Percentiles rank a stretch among this genome's conserved stretches.
phyloP scores from a whole-genome alignment of 2,888 invertebrate species.

The Campoletis raptor region DNA sequence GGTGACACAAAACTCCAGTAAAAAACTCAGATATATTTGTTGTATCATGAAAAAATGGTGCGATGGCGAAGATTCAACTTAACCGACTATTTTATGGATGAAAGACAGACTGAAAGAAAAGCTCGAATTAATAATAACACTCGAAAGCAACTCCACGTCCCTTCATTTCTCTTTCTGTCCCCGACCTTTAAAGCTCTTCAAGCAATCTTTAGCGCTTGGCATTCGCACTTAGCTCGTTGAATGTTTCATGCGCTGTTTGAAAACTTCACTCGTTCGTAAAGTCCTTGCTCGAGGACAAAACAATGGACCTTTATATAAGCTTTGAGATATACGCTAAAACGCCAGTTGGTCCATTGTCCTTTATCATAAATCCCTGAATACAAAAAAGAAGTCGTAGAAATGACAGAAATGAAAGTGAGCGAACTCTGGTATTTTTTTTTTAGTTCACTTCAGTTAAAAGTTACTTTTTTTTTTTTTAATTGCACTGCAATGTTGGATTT shows the following conservation, averaged over 20 bases:
- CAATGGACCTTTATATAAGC: conserved; percentile 65
- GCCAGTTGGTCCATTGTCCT: conserved; percentile 63
- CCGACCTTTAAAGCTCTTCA: background rate
- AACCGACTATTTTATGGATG: conserved; percentile 1
- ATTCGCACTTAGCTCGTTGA: conserved; percentile 40
- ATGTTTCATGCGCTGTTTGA: conserved; percentile 50
- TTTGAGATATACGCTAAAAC: conserved; percentile 30
- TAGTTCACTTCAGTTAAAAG: conserved; percentile 10
- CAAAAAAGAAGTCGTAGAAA: conserved; percentile 8
- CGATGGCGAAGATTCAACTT: background rate
- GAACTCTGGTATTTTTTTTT: background rate
- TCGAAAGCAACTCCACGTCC: background rate
- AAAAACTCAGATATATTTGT: background rate
- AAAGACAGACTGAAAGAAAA: background rate
- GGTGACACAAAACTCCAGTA: background rate
- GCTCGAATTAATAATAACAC: conserved; percentile 44
- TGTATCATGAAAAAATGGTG: background rate
- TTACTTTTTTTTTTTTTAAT: background rate
- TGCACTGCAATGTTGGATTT: conserved; percentile 28
- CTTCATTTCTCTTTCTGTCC: background rate
- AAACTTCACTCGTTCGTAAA: conserved; percentile 41
- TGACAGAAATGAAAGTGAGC: background rate
- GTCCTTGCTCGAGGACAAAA: conserved; percentile 55
- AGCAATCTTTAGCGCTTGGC: conserved; percentile 10
- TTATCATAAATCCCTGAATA: conserved; percentile 70